A percentile compares a stretch with the other conserved stretches of the same genome.
These are phyloP conservation scores for Seladonia tumulorum DNA, from an alignment of 2,888 invertebrate species.

Conservation along the genomic window DNA sequence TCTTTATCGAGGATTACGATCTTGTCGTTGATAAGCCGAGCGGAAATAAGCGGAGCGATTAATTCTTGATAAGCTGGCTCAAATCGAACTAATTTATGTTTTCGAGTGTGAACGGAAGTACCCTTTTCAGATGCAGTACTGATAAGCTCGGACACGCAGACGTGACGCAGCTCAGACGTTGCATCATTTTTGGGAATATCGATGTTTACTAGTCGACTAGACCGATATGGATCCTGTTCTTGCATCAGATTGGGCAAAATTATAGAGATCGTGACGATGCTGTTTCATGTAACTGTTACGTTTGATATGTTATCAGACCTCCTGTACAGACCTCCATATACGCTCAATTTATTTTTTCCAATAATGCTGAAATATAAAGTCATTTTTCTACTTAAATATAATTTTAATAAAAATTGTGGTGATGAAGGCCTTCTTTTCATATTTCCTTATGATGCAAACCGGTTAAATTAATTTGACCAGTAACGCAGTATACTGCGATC, in stretches of 20 bases:
- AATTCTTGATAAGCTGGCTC: background rate
- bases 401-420: too few relatives aligned
- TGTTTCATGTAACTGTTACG: too few relatives aligned
- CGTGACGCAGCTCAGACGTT: background rate
- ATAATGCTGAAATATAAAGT: too few relatives aligned
- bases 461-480: too few relatives aligned
- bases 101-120: background rate
- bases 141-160: background rate
- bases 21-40: background rate
- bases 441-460: too few relatives aligned
- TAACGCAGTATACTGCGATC: too few relatives aligned
- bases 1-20: background rate
- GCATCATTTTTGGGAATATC: background rate
- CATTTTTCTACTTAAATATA: too few relatives aligned
- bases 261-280: background rate
- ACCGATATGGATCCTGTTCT: background rate
- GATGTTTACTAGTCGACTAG: background rate
- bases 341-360: too few relatives aligned
- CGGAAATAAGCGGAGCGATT: background rate
- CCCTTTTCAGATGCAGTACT: background rate
- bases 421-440: too few relatives aligned
- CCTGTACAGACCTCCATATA: too few relatives aligned
- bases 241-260: background rate
- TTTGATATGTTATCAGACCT: too few relatives aligned
- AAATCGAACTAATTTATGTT: background rate